Conservation (phyloP, 2,113 vertebrate species). For the Scomber japonicus region DNA sequence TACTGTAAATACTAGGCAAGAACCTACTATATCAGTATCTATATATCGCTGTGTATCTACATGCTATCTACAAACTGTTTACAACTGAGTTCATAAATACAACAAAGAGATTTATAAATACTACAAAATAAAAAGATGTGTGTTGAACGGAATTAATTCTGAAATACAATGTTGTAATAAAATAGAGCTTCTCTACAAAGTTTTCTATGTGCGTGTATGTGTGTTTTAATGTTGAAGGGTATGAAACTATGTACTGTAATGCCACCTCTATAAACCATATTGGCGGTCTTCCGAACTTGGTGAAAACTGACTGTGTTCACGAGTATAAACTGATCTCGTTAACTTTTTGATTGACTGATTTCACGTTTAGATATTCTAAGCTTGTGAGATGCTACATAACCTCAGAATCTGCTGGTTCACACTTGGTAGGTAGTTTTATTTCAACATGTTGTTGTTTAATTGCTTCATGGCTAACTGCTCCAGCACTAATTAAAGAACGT, state of each 20-base stretch:
- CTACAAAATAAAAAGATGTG: constrained; percentile 25
- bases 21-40: constrained; percentile 14
- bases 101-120: constrained; percentile 3
- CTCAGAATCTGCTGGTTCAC: neutral
- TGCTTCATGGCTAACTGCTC: neutral
- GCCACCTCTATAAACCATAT: neutral
- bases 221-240: neutral
- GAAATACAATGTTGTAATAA: constrained; percentile 40
- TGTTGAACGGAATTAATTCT: neutral
- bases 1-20: constrained; percentile 27
- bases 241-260: neutral
- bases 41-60: constrained; percentile 45
- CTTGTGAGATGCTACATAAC: neutral
- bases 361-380: too few species aligned
- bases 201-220: neutral
- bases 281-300: too few species aligned
- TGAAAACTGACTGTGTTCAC: neutral
- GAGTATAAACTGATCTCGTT: neutral
- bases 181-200: constrained; percentile 21
- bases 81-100: constrained; percentile 14
- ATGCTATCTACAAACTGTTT: constrained; percentile 53
- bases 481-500: too few species aligned
- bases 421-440: neutral
- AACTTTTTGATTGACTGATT: too few species aligned
- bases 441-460: neutral